Percentiles rank a stretch among this genome's conserved stretches.
Conservation (phyloP, 2,797 vertebrate genomes). For the Capromys pilorides region DNA sequence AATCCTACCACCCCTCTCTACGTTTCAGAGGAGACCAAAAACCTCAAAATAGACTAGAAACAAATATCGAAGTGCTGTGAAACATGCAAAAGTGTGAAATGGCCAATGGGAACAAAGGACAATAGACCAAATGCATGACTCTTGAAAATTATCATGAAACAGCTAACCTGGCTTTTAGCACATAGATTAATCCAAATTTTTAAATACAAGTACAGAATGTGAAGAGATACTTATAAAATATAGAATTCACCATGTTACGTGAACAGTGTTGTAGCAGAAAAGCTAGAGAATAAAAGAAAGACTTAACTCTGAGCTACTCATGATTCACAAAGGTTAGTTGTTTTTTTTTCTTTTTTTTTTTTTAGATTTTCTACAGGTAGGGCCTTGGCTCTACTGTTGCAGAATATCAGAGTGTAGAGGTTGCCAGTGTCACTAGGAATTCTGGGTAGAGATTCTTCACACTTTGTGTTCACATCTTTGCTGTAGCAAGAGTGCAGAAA, state of each 20-base stretch:
- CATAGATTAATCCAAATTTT: not conserved
- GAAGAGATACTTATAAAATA: not conserved
- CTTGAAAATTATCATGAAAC: not conserved
- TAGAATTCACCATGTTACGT: not conserved
- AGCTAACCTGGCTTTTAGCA: not conserved
- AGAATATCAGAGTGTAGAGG: not conserved
- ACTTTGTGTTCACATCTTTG: not conserved
- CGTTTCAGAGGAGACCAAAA: not conserved
- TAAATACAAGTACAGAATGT: not conserved
- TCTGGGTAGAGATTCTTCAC: not conserved
- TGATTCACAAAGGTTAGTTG: not conserved
- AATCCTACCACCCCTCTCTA: too few species aligned
- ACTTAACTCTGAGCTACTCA: constrained; percentile 17
- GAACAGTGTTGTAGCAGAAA: not conserved
- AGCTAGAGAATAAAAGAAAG: not conserved
- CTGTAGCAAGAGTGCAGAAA: not conserved
- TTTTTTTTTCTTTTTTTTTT: too few species aligned
- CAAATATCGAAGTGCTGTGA: not conserved
- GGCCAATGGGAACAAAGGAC: not conserved
- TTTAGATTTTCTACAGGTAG: not conserved
- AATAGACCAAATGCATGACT: not conserved
- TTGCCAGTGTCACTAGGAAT: not conserved
- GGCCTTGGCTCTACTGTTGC: not conserved
- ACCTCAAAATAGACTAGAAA: not conserved
- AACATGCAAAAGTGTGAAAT: not conserved